Conservation (phyloP, 2,888 invertebrate genomes). For the Drosophila helvetica region DNA sequence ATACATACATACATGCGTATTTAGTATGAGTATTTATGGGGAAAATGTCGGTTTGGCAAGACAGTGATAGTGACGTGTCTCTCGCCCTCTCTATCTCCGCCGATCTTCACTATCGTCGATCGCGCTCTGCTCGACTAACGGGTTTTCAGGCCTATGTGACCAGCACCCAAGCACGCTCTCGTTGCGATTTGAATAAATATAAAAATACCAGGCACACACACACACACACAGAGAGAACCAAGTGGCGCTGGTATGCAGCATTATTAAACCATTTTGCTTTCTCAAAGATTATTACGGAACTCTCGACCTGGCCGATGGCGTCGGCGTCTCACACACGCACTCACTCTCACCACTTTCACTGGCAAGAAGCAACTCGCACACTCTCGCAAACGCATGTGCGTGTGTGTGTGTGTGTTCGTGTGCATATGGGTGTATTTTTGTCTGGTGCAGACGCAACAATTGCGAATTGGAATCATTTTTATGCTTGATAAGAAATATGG, state of each 20-base stretch:
- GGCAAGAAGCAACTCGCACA: constrained; percentile 30
- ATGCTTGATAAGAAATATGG: constrained; percentile 6
- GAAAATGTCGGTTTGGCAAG: constrained; percentile 58
- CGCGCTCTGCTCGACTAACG: constrained; percentile 54
- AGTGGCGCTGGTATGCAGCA: constrained; percentile 3
- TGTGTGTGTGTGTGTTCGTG: constrained; percentile 11
- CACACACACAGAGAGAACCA: constrained; percentile 10
- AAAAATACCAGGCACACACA: constrained; percentile 28
- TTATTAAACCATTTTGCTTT: constrained; percentile 45
- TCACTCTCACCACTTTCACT: constrained; percentile 74
- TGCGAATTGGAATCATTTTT: constrained; percentile 53
- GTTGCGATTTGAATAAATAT: constrained; percentile 57
- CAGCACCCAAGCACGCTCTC: constrained; percentile 16
- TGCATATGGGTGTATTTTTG: constrained; percentile 1
- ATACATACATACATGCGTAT: background rate
- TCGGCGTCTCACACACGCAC: constrained; percentile 33
- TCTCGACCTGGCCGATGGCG: constrained; percentile 46
- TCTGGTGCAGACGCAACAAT: constrained; percentile 60
- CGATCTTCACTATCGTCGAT: constrained; percentile 20
- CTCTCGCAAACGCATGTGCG: constrained; percentile 24
- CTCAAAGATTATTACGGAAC: constrained; percentile 64
- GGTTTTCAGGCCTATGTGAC: constrained; percentile 53
- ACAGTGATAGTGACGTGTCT: constrained; percentile 66
- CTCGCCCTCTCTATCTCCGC: constrained; percentile 22
- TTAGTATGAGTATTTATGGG: background rate